phyloP scores from a whole-genome alignment of 1,140 invertebrate genomes.

The Hyles vespertilio region DNA sequence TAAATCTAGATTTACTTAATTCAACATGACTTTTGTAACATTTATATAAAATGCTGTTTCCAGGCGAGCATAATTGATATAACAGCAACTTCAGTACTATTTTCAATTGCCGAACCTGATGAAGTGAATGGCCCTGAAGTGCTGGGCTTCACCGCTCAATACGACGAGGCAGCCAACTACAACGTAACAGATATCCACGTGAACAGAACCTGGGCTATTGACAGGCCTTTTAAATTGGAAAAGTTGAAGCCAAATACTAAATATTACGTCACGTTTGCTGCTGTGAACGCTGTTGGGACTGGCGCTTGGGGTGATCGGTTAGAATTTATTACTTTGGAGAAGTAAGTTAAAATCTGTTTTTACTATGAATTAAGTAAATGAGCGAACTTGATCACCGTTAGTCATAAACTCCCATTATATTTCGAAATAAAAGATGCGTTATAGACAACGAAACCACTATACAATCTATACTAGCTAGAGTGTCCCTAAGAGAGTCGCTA shows the following conservation, averaged over 20 bases:
- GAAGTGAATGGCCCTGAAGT: slow-evolving; percentile 34
- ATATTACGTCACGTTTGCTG: slow-evolving; percentile 57
- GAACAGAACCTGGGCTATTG: slow-evolving; percentile 54
- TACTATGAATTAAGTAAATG: slow-evolving; percentile 2
- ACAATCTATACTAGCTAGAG: no score
- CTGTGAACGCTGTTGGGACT: slow-evolving; percentile 48
- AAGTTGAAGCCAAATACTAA: slow-evolving; percentile 48
- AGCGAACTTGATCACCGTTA: neutral
- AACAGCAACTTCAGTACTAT: slow-evolving; percentile 45
- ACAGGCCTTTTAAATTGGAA: slow-evolving; percentile 44
- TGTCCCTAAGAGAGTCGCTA: no score
- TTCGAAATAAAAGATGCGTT: no score
- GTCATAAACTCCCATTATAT: no score
- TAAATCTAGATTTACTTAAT: no score
- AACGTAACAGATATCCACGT: slow-evolving; percentile 49
- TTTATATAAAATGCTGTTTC: slow-evolving; percentile 8
- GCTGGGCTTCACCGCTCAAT: slow-evolving; percentile 51
- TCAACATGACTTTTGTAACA: no score
- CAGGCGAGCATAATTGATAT: slow-evolving; percentile 34
- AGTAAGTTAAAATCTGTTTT: slow-evolving; percentile 34
- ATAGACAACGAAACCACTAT: no score
- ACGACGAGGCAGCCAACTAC: slow-evolving; percentile 47
- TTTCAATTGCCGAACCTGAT: slow-evolving; percentile 37
- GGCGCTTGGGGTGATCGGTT: slow-evolving; percentile 42
- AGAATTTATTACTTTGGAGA: slow-evolving; percentile 48